Base-by-base conservation (phyloP, 2,797 vertebrate genomes). In the Paratrypauchen microcephalus region DNA sequence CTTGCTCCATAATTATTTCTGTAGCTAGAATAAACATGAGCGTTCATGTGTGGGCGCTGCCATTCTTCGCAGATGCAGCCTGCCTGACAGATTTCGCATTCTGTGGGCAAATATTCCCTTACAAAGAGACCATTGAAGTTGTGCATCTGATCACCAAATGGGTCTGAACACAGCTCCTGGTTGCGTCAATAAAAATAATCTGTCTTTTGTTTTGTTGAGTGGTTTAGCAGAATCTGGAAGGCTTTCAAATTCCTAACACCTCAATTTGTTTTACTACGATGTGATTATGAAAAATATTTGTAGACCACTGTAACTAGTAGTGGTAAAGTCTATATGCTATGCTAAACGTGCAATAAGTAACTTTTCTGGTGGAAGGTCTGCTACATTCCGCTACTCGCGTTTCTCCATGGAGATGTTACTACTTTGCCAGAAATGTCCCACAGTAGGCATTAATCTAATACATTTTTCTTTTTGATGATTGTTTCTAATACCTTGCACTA, bases 51-150 rank as follows among this genome's bases (percentile, higher is more conserved):
- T 68, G 54, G 65, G 39, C 36, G 56, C 66, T 28, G 66, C 24
- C 23, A 68, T 45, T 68, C 66, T 67, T 23, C 36, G 56, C 54
- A 68, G 66, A 68, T 68, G 66, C 66, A 58, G 15, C 39, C 30
- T 57, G 55, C 55, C 55, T 57, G 66, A 68, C 55, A 68, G 55
- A 56, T 68, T 68, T 47, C 36, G 45, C 54, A 58, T 68, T 45
- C 19, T 58, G 55, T 45, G 66, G 11, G 54, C 30, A 66, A 57
- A 68, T 39, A 68, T 45, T 57, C 23, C 61, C 18, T 39, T 23
- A 68, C 65, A 68, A 58, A 68, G 55, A 23, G 16, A 7, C 8
- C 56, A 48, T 48, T 48, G 54, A 68, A 28, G 41, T 59, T 48
- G 54, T 24, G 24, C 66, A 68, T 68, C 55, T 47, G 41, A 68